Conservation (phyloP, 1,140 invertebrate species). For the Drosophila elegans region DNA sequence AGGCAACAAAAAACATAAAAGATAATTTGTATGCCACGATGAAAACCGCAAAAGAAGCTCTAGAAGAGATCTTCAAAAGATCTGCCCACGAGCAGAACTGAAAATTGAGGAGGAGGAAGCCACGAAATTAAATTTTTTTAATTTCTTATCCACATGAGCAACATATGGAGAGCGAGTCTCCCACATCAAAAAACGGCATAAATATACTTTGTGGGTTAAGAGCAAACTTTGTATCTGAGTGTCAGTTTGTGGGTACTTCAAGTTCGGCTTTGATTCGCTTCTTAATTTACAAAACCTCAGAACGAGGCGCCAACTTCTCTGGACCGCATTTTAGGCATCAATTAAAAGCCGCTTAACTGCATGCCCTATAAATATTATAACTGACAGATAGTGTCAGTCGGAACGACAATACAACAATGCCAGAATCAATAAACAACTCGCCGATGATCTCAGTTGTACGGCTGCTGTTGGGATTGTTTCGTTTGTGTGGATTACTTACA, state of each 20-base stretch:
- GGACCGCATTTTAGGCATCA: conserved; percentile 74
- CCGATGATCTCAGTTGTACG: conserved; percentile 68
- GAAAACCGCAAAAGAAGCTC: conserved; percentile 18
- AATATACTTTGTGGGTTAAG: conserved; percentile 56
- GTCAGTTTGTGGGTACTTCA: conserved; percentile 38
- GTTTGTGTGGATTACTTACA: conserved; percentile 25
- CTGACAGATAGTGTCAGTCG: conserved; percentile 30
- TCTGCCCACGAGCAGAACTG: conserved; percentile 29
- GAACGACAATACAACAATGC: conserved; percentile 23
- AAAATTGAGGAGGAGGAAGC: conserved; percentile 14
- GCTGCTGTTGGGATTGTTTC: conserved; percentile 29
- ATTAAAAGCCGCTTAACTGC: conserved; percentile 62
- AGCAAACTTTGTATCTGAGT: conserved; percentile 10
- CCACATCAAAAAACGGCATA: conserved; percentile 18
- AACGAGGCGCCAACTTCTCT: conserved; percentile 56
- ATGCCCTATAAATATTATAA: conserved; percentile 54
- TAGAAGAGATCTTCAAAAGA: conserved; percentile 39
- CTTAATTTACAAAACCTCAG: conserved; percentile 59
- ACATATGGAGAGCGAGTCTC: conserved; percentile 37
- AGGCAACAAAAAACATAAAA: conserved; percentile 5
- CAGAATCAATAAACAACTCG: conserved; percentile 67
- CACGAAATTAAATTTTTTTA: conserved; percentile 13
- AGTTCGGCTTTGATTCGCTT: conserved; percentile 49
- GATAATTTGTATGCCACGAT: conserved; percentile 23
- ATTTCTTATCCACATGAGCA: conserved; percentile 54